phyloP scores from a whole-genome alignment of 2,113 vertebrate species.

The Salvelinus sp. region DNA sequence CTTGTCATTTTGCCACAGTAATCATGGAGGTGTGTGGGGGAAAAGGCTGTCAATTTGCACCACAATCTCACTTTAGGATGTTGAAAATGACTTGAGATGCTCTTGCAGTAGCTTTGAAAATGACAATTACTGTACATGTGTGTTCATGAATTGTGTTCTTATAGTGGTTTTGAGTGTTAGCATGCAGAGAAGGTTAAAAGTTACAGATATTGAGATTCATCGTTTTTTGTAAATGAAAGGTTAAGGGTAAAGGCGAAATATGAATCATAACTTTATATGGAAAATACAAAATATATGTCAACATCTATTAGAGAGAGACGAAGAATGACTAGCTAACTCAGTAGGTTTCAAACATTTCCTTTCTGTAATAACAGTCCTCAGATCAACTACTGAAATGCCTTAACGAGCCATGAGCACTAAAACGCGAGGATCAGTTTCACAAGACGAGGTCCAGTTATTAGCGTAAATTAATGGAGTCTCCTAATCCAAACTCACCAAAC shows the following conservation, averaged over 20 bases:
- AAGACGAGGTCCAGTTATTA: conserved; percentile 75
- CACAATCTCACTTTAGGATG: conserved; percentile 30
- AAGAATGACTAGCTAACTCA: not conserved
- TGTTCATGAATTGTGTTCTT: conserved; percentile 14
- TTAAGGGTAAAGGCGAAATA: not conserved
- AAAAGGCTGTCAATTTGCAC: conserved; percentile 56
- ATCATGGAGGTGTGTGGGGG: conserved; percentile 43
- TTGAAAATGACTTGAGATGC: conserved; percentile 28
- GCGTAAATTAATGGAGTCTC: conserved; percentile 74
- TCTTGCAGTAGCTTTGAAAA: conserved; percentile 43
- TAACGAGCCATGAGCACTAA: conserved; percentile 70
- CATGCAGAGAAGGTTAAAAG: conserved; percentile 32
- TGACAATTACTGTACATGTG: conserved; percentile 22
- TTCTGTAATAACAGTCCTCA: conserved; percentile 57
- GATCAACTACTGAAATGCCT: conserved; percentile 66
- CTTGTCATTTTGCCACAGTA: conserved; percentile 65
- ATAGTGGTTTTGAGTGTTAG: not conserved
- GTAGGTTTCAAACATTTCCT: not conserved
- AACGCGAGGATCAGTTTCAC: conserved; percentile 72
- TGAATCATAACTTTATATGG: too few relatives aligned
- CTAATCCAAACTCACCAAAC: conserved; percentile 73
- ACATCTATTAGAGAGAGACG: not conserved
- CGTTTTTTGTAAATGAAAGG: conserved; percentile 18
- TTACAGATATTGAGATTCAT: conserved; percentile 32
- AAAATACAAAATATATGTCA: too few relatives aligned